phyloP scores from a whole-genome alignment of 2,797 vertebrate genomes.

The Hydrolagus colliei region DNA sequence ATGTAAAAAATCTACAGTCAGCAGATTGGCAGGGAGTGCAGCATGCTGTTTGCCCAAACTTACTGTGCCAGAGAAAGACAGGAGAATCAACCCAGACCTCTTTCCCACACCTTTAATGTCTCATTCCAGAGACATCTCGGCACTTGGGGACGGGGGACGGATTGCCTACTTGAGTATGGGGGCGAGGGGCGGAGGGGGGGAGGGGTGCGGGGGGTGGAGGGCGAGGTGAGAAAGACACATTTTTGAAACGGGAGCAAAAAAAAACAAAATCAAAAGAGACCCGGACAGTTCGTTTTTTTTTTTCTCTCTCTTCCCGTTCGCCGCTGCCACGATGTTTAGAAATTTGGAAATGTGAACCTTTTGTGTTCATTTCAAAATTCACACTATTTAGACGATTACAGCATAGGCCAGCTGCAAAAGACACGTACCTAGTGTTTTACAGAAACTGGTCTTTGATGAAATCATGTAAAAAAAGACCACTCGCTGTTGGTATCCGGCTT shows the following conservation, averaged over 20 bases:
- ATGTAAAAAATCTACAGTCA: not conserved
- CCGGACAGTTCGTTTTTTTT: not conserved
- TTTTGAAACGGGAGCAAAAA: not conserved
- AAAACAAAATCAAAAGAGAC: constrained; percentile 4
- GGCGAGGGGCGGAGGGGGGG: not conserved
- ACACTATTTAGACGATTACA: constrained; percentile 33
- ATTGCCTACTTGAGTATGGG: not conserved
- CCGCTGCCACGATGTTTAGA: constrained; percentile 23
- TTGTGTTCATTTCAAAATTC: constrained; percentile 31
- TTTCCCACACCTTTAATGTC: not conserved
- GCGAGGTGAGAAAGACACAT: not conserved
- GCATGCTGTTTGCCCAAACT: not conserved
- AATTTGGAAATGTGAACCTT: constrained; percentile 27
- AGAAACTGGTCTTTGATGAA: constrained; percentile 33
- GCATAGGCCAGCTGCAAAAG: constrained; percentile 32
- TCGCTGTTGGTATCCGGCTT: constrained; percentile 32
- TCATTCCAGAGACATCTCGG: not conserved
- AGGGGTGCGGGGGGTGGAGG: too few relatives aligned
- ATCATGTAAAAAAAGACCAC: constrained; percentile 32
- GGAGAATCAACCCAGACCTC: not conserved
- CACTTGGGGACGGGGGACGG: not conserved
- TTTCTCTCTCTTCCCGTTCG: too few relatives aligned
- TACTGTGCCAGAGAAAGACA: not conserved
- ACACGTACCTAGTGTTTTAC: constrained; percentile 32
- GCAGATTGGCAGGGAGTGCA: not conserved